Evolutionary conservation across 2,888 invertebrate species (phyloP), one percentile per base, ranked within the genome.

Genomic region (Eulithis testata): DNA sequence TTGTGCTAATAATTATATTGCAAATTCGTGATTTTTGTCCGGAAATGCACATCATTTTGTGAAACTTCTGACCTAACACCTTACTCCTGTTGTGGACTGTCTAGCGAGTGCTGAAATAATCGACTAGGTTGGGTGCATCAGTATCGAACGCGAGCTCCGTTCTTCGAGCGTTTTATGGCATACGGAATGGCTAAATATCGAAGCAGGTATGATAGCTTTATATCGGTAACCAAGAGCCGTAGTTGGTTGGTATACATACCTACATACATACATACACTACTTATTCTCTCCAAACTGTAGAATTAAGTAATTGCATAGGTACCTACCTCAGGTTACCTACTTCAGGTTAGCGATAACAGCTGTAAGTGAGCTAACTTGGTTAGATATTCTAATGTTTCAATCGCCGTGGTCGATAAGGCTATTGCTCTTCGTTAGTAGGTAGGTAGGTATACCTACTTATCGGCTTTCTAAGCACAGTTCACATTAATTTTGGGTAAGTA

Each of bases 171-270:
- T 76, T 78, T 77, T 80, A 79, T 79, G 78, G 83, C 82, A 77
- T 76, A 83, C 79, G 84, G 81, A 83, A 90, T 90, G 89, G 83
- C 84, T 81, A 89, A 89, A 87, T 85, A 78, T 79, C 88, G 86
- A 84, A 90, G 88, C 69, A 73, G 71, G 73, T 73, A 73, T 63
- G 67, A 40, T 55, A 44, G 55, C 11, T 21, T 54, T 14, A 53
- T 14, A 4, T 53, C 37, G 14, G 9, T 53, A 9, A 40, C 40
- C 40, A 40, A 40, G 2, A 40, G 40, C 9, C 40, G 40, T 40
- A 40, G 40, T 40, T 40, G 9, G 21, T 21, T 21, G 21, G 21
- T 21, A 21, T 21, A 21, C 1, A 21, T 21, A 21, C 21, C 21
- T 21, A 21, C 21, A 21, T 21, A 21, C 21, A 21, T 21, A 21